Evolutionary conservation across 2,888 invertebrate species (phyloP).

Genomic region (Cybosia mesomella): DNA sequence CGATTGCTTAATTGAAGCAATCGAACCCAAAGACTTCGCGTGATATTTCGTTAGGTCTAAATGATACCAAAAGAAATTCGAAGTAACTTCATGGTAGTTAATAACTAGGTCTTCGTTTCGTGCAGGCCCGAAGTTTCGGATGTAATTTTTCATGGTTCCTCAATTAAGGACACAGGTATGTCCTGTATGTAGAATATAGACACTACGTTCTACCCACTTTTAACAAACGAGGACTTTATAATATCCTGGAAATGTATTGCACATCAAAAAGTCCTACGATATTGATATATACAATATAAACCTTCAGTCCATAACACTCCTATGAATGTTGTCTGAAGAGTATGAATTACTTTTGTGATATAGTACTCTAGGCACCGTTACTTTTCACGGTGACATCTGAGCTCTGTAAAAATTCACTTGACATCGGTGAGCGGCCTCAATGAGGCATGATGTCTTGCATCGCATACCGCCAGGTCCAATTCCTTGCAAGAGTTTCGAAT

Average conservation of each 20-base stretch:
- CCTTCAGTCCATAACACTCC: not conserved
- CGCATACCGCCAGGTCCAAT: slow-evolving; percentile 97
- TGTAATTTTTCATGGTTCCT: too few relatives aligned
- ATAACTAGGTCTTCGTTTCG: too few relatives aligned
- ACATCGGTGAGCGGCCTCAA: slow-evolving; percentile 31
- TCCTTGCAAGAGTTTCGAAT: slow-evolving; percentile 93
- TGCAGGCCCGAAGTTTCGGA: too few relatives aligned
- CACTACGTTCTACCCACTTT: too few relatives aligned
- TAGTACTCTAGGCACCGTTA: not conserved
- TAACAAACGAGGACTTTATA: too few relatives aligned
- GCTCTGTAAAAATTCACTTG: not conserved
- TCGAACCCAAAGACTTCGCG: too few relatives aligned
- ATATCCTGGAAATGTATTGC: not conserved
- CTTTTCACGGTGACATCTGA: not conserved
- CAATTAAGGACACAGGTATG: too few relatives aligned
- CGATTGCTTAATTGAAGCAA: too few relatives aligned
- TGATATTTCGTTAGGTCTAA: too few relatives aligned
- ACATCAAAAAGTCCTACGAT: not conserved
- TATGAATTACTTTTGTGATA: not conserved
- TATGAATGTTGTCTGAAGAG: not conserved
- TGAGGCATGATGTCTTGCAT: slow-evolving; percentile 90
- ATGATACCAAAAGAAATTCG: too few relatives aligned
- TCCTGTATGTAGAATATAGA: too few relatives aligned
- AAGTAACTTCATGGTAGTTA: too few relatives aligned
- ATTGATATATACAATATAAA: not conserved